These are phyloP conservation scores for Podargus strigoides DNA, from an alignment of 2,797 vertebrate species.

Conservation along the genomic window DNA sequence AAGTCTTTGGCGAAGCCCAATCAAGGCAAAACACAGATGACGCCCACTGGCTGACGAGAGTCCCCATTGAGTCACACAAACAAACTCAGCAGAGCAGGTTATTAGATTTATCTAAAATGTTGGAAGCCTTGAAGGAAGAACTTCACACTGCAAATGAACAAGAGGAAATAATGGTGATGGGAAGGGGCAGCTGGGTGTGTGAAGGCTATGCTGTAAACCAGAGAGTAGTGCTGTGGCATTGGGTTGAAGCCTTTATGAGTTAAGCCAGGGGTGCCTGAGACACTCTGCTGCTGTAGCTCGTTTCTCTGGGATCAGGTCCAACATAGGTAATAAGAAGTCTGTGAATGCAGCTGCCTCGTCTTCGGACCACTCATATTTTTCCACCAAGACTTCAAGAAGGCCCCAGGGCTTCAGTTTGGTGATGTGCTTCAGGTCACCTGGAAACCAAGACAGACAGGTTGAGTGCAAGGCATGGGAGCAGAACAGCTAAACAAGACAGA, in stretches of 20 bases:
- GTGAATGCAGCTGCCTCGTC: conserved; percentile 91
- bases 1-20: conserved; percentile 73
- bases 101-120: conserved; percentile 65
- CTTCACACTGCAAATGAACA: conserved; percentile 65
- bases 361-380: conserved; percentile 95
- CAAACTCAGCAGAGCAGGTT: conserved; percentile 70
- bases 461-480: background rate
- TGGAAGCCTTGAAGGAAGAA: conserved; percentile 72
- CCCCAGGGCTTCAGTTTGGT: conserved; percentile 98
- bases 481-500: background rate
- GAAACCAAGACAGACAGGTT: conserved; percentile 4
- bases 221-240: conserved; percentile 9
- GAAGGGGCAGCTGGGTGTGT: conserved; percentile 34
- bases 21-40: conserved; percentile 64
- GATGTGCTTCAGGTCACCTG: conserved; percentile 97
- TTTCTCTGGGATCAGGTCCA: conserved; percentile 94
- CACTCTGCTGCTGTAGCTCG: conserved; percentile 92
- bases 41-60: conserved; percentile 52
- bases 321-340: conserved; percentile 94
- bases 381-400: conserved; percentile 89
- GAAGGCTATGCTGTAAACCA: conserved; percentile 67
- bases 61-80: conserved; percentile 67
- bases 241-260: conserved; percentile 73
- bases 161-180: background rate
- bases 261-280: conserved; percentile 91